Conservation (phyloP, 1,140 invertebrate genomes). For the Wiebesia pumilae region DNA sequence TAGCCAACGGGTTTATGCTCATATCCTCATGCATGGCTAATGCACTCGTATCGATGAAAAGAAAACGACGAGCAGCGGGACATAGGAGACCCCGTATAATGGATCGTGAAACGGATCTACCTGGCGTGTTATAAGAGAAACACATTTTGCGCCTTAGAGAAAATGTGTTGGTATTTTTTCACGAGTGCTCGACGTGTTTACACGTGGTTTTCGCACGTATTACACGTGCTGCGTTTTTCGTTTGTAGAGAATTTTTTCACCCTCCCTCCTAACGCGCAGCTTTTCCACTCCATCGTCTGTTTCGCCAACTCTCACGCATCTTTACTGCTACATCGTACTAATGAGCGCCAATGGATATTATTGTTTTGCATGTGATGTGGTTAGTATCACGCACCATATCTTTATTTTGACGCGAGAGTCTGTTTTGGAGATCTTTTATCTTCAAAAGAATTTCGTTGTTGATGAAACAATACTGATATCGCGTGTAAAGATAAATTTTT, state of each 20-base stretch:
- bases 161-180: background rate
- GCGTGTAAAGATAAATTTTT: no score
- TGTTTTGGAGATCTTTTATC: background rate
- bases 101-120: background rate
- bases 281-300: background rate
- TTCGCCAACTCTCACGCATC: background rate
- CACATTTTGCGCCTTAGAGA: background rate
- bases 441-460: background rate
- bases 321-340: background rate
- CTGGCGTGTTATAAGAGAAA: background rate
- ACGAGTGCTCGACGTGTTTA: background rate
- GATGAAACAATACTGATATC: background rate
- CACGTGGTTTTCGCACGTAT: background rate
- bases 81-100: no score
- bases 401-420: background rate
- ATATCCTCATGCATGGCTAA: no score
- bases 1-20: no score
- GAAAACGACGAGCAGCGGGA: background rate
- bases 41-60: no score
- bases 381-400: background rate
- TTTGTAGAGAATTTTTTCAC: background rate
- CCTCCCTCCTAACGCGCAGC: no score
- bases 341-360: background rate
- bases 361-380: background rate
- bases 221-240: background rate